Evolutionary conservation across 1,140 invertebrate species (phyloP), one percentile per base, ranked within the genome.

Genomic region (Penaeus japonicus): DNA sequence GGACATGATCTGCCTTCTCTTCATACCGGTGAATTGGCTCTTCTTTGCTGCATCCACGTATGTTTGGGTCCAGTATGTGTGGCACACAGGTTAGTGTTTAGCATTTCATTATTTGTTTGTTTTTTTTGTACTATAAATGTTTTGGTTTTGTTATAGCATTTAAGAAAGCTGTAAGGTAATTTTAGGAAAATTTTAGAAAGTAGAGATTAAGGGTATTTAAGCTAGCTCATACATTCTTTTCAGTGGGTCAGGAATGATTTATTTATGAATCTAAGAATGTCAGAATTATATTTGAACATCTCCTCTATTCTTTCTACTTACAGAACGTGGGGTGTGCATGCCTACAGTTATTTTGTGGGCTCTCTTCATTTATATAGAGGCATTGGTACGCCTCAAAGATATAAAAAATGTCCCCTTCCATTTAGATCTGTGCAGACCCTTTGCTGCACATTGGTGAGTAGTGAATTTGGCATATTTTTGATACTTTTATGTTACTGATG

Each of bases 1-100:
- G 91, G 98, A 99, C 94, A 97, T 99, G 95, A 96, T 99, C 93
- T 99, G 98, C 94, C 99, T 98, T 94, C 98, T 99, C 93, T 99
- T 99, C 93, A 99, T 99, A 94, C 99, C 99, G 89, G 96, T 99
- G 91, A 97, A 99, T 93, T 99, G 98, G 96, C 94, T 99, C 92
- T 98, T 99, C 93, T 99, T 99, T 93, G 96, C 97, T 90, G 98
- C 98, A 90, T 99, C 98, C 94, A 99, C 98, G 91, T 99, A 99
- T 93, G 98, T 99, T 87, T 99, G 98, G 98, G 97, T 99, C 91
- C 98, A 99, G 93, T 99, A 98, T 93, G 97, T 99, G 90, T 99
- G 98, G 97, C 97, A 99, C 93, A 98, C 98, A 95, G 97, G 97
- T 97, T 94, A 94, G 22, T 35, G 12, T 91, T 18, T 22, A n/a